Base-by-base conservation (phyloP, 2,888 invertebrate species). In the Caenorhabditis plicata region DNA sequence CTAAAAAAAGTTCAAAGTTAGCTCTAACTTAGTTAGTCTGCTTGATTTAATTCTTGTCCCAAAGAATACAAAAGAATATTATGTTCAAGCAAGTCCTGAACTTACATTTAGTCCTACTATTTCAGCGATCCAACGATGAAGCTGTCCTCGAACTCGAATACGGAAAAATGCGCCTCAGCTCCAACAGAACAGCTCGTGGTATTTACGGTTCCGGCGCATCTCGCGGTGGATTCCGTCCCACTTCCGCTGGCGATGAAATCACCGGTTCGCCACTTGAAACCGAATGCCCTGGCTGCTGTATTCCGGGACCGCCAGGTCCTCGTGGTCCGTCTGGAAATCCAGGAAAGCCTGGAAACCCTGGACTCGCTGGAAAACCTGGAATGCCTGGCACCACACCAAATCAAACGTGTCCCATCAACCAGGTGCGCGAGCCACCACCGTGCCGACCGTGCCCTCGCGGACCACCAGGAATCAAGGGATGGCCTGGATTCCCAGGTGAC, bases 401-500 rank as follows among this genome's bases (percentile, higher is more conserved):
- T 40, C 78, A 80, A 49, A 81, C 81, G 1, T 81, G 81, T 35
- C 80, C 81, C 5, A 64, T 68, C 39, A 71, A 69, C 42, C 68
- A 68, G 31, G 66, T 68, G 17, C 66, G 80, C n/a, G 75, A 77
- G 40, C 80, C 80, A 17, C 81, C 81, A 42, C 80, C 79, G 13
- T 81, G 81, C 62, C 57, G 79, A 7, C 75, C 76, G 4, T 81
- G 79, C 36, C 74, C 74, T 17, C 68, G 66, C 35, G 75, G 75
- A 36, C 74, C 75, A 13, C 74, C 68, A 19, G 78, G 79, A 15
- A 78, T 80, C 60, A 78, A 80, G 60, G 79, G 80, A 15, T 80
- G 80, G 80, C 80, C 80, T 11, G 80, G 80, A 25, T 81, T 81
- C 65, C 80, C 80, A 11, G 80, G 80, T 40, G 78, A 78, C 45